Evolutionary conservation across 2,797 vertebrate species (phyloP), one percentile per base, ranked within the genome.

Genomic region (Spheniscus humboldti): DNA sequence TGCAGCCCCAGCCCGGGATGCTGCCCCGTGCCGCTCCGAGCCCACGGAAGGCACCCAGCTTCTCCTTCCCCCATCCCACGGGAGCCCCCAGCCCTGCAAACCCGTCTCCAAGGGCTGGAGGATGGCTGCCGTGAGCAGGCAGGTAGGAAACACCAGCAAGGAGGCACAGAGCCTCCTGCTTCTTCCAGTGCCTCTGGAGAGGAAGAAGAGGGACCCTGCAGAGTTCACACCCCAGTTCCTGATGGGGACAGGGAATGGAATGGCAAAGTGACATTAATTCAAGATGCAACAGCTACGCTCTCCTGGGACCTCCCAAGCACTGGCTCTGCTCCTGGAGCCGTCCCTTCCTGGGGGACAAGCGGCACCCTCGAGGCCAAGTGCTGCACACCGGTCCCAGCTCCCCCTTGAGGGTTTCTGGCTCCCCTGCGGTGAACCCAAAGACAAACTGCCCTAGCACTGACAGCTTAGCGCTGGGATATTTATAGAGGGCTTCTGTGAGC

Each of bases 1-100:
- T 14, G 48, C 25, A 57, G 41, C 25, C 24, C 19, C 53, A 31
- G 45, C 47, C 37, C 3, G 1, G 69, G n/a, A 33, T 3, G 2
- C 48, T n/a, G 84, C 13, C 37, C 37, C 3, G 1, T 3, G 22
- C 2, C 2, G 45, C 53, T 60, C 78, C 4, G 7, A 78, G 77
- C 37, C 41, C 27, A 5, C 0, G 0, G 30, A 31, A 18, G 6
- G 24, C 8, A 10, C 30, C 17, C 6, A 1, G 43, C 1, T 0
- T 13, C 35, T 55, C 68, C 30, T 20, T 43, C 6, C 16, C 55
- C n/a, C 6, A 2, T 3, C 20, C 23, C 1, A 4, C 27, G 13
- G 17, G 10, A 80, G 18, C 19, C 39, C 43, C 39, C 47, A 13
- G 52, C 55, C 18, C 56, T 13, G 16, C n/a, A 78, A 47, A 22